Evolutionary conservation across 2,888 invertebrate genomes (phyloP).

Genomic region (Tigriopus californicus): DNA sequence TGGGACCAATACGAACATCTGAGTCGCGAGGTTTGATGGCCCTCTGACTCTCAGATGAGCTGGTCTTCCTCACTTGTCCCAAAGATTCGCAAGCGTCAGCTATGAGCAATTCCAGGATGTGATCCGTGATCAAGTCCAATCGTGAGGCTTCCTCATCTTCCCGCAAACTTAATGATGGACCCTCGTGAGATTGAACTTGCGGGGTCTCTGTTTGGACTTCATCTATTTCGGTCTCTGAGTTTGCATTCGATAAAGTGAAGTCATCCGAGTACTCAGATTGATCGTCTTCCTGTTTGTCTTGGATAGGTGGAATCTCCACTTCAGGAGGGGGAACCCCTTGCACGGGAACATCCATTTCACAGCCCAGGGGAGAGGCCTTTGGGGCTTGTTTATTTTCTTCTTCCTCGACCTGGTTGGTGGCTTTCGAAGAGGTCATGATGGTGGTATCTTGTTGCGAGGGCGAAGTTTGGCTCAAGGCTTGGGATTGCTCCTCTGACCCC

Average conservation of each 20-base stretch:
- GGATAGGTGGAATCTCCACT: too few species aligned
- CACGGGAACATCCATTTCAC: too few species aligned
- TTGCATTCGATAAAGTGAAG: not conserved
- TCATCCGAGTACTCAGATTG: not conserved
- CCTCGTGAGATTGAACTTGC: not conserved
- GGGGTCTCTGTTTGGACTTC: not conserved
- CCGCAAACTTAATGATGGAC: too few species aligned
- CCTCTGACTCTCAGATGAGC: not conserved
- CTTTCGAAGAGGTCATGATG: conserved; percentile 15
- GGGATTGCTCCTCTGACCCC: too few species aligned
- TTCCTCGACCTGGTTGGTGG: not conserved
- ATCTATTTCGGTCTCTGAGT: not conserved
- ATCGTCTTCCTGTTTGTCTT: not conserved
- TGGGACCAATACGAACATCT: not conserved
- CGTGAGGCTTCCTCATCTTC: too few species aligned
- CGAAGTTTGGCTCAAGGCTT: too few species aligned
- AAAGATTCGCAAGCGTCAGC: not conserved
- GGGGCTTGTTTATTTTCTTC: not conserved
- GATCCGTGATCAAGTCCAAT: not conserved
- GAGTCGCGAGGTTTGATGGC: not conserved
- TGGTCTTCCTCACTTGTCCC: not conserved
- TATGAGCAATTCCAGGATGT: not conserved
- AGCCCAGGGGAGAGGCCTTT: too few species aligned
- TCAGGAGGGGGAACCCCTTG: too few species aligned
- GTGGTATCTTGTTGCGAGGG: not conserved